These are phyloP conservation scores for Xerus inauris DNA, from an alignment of 2,113 vertebrate genomes.

Conservation along the genomic window DNA sequence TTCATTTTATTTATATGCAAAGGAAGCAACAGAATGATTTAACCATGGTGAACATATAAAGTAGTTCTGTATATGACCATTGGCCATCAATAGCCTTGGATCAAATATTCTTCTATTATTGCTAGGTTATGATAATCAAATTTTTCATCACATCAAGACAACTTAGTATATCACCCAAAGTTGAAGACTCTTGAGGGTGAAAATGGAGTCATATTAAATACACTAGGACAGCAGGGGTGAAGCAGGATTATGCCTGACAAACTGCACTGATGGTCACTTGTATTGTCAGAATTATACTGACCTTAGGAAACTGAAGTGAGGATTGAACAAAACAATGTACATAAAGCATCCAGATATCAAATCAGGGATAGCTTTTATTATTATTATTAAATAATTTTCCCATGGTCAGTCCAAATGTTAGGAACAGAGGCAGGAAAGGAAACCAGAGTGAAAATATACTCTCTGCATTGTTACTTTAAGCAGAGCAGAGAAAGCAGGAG, in stretches of 20 bases:
- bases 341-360: not conserved
- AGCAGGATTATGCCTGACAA: not conserved
- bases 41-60: not conserved
- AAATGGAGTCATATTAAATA: not conserved
- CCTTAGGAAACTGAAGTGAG: not conserved
- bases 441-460: conserved; percentile 44
- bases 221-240: not conserved
- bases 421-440: not conserved
- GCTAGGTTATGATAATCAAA: not conserved
- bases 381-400: not conserved
- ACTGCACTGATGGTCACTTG: not conserved
- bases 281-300: not conserved
- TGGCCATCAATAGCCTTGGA: not conserved
- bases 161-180: conserved; percentile 34
- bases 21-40: not conserved
- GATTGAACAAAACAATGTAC: not conserved
- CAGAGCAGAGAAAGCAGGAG: conserved; percentile 19
- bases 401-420: not conserved
- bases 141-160: not conserved
- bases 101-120: conserved; percentile 6
- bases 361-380: conserved; percentile 1
- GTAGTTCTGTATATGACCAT: not conserved
- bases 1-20: conserved; percentile 20
- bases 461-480: conserved; percentile 8
- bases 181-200: not conserved